A percentile compares a stretch with the other conserved stretches of the same genome.
These are phyloP conservation scores for Pelosia muscerda DNA, from an alignment of 2,888 invertebrate species.

Conservation along the genomic window DNA sequence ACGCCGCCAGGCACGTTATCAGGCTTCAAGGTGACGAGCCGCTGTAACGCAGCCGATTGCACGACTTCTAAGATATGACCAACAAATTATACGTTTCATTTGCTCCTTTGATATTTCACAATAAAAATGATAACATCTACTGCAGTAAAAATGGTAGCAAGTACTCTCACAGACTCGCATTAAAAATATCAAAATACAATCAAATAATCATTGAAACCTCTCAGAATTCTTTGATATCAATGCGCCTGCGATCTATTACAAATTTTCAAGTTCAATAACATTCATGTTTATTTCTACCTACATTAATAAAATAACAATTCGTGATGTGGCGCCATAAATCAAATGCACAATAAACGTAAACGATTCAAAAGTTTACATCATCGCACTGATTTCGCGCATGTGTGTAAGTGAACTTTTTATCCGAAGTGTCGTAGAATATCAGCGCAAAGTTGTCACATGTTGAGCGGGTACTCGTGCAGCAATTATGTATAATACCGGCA, in stretches of 20 bases:
- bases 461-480: constrained; percentile 66
- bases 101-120: constrained; percentile 47
- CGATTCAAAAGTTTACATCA: constrained; percentile 18
- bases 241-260: constrained; percentile 32
- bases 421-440: constrained; percentile 38
- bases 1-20: constrained; percentile 67
- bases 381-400: constrained; percentile 13
- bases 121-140: constrained; percentile 36
- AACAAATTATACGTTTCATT: constrained; percentile 53
- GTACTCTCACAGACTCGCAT: background rate
- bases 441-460: constrained; percentile 59
- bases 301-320: constrained; percentile 18
- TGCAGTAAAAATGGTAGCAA: constrained; percentile 8
- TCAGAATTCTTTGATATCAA: constrained; percentile 31
- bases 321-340: constrained; percentile 37
- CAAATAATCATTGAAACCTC: constrained; percentile 13
- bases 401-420: constrained; percentile 31
- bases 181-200: background rate
- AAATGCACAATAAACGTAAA: constrained; percentile 30
- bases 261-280: constrained; percentile 47
- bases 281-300: constrained; percentile 23
- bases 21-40: constrained; percentile 82
- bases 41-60: constrained; percentile 76
- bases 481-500: constrained; percentile 79
- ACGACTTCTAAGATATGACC: constrained; percentile 63